Conservation (phyloP, 2,113 vertebrate species). For the chimpanzee (Pan troglodytes) region NHGRI_mPanTro3-v2.1_pri NC_072421.2:63194001-63194500, state of each 20-base stretch:
- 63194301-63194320: background rate
- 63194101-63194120: background rate
- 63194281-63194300: background rate
- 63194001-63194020: background rate
- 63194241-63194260: background rate
- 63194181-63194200: background rate
- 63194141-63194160: background rate
- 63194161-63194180: background rate
- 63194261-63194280: background rate
- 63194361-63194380: background rate
- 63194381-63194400: background rate
- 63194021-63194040: background rate
- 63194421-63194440: background rate
- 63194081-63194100: background rate
- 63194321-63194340: background rate
- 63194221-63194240: background rate
- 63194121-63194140: background rate
- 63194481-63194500: background rate
- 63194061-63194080: background rate
- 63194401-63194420: background rate
- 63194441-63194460: background rate
- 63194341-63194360: background rate
- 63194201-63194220: background rate
- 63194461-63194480: background rate
- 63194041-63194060: background rate